Percentiles rank a stretch among this genome's conserved stretches.
Conservation (phyloP, 2,797 vertebrate genomes). For the Sus cebifrons region DNA sequence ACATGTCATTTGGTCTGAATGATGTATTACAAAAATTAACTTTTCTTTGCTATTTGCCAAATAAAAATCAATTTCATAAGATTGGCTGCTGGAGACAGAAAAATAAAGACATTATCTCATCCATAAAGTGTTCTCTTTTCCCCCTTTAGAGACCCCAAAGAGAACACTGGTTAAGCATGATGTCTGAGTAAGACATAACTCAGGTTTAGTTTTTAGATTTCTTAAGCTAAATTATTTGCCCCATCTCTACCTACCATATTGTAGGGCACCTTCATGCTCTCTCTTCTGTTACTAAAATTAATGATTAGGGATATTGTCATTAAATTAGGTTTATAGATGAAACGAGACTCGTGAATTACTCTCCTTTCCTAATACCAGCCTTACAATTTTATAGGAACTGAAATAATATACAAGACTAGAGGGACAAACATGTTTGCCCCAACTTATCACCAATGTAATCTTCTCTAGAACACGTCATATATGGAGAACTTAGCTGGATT, state of each 20-base stretch:
- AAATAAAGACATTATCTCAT: constrained; percentile 39
- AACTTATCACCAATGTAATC: not conserved
- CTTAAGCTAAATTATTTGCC: not conserved
- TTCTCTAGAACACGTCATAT: not conserved
- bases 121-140: not conserved
- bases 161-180: not conserved
- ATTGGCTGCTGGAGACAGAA: not conserved
- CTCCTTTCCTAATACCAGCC: not conserved
- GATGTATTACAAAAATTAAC: constrained; percentile 74
- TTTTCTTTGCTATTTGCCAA: constrained; percentile 67
- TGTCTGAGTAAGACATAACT: not conserved
- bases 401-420: constrained; percentile 17
- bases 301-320: constrained; percentile 36
- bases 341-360: constrained; percentile 15
- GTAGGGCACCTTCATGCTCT: not conserved
- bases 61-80: constrained; percentile 61
- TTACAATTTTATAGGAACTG: constrained; percentile 33
- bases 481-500: not conserved
- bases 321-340: constrained; percentile 10
- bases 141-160: not conserved
- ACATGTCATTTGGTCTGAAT: constrained; percentile 49
- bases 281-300: constrained; percentile 47
- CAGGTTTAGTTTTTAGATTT: not conserved
- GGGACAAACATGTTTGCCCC: not conserved
- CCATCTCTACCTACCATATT: too few species aligned